phyloP scores from a whole-genome alignment of 2,797 vertebrate genomes.

The Poecilia gillii region DNA sequence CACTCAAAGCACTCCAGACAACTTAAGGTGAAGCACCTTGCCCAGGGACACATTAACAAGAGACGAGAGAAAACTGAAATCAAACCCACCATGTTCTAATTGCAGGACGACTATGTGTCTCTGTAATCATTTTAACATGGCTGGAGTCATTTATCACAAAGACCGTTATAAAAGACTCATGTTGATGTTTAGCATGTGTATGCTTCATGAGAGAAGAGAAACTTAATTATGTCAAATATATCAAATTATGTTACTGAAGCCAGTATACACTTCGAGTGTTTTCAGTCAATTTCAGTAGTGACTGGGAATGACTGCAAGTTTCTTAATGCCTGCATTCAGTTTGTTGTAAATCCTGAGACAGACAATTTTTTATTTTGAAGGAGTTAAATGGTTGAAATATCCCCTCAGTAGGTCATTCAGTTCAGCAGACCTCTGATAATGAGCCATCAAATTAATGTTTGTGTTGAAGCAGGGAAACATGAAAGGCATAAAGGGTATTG shows the following conservation, averaged over 20 bases:
- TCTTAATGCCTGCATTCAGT: neutral
- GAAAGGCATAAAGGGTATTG: neutral
- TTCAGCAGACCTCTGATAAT: neutral
- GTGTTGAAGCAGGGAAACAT: constrained; percentile 42
- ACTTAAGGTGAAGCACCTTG: neutral
- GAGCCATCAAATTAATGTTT: neutral
- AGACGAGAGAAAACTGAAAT: no score
- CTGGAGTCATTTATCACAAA: neutral
- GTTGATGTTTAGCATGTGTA: neutral
- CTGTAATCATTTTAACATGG: neutral
- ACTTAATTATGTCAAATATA: no score
- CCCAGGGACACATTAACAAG: no score
- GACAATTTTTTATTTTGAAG: neutral
- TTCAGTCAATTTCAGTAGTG: neutral
- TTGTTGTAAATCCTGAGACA: neutral
- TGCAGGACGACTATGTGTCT: neutral
- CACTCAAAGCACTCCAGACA: neutral
- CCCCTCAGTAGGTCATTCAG: neutral
- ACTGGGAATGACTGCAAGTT: neutral
- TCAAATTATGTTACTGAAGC: neutral
- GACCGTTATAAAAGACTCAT: neutral
- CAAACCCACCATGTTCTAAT: neutral
- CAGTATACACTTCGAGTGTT: neutral
- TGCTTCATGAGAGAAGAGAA: neutral
- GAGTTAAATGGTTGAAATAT: neutral